Percentiles rank a stretch among this genome's conserved stretches.
phyloP scores from a whole-genome alignment of 2,797 vertebrate species.

The Sarcophilus harrisii region DNA sequence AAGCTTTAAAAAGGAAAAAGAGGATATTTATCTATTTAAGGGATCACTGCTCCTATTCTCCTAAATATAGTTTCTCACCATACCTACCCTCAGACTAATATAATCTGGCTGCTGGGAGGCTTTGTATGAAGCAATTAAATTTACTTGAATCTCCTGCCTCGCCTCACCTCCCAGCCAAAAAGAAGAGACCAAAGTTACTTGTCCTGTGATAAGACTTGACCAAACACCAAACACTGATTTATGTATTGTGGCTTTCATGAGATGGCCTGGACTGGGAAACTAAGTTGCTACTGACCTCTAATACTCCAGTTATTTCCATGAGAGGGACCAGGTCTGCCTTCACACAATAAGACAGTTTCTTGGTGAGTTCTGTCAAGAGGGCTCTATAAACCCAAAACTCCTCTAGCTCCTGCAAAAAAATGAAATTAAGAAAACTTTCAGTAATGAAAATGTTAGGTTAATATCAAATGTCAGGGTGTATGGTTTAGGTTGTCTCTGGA shows the following conservation, averaged over 20 bases:
- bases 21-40: background rate
- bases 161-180: background rate
- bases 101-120: conserved; percentile 19
- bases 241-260: background rate
- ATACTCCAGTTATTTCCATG: conserved; percentile 96
- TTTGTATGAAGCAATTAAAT: background rate
- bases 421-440: background rate
- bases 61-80: background rate
- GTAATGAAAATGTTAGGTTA: conserved; percentile 14
- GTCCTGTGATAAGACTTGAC: background rate
- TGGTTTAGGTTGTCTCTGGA: background rate
- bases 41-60: background rate
- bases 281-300: conserved; percentile 89
- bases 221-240: background rate
- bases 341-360: conserved; percentile 94
- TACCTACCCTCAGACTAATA: background rate
- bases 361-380: conserved; percentile 91
- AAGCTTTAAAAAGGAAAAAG: background rate
- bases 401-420: conserved; percentile 91
- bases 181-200: background rate
- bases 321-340: conserved; percentile 94
- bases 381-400: conserved; percentile 96
- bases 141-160: background rate
- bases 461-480: conserved; percentile 9
- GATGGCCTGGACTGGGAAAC: background rate